Base-by-base conservation (phyloP, 2,113 vertebrate species). In the Zosterops japonicus region DNA sequence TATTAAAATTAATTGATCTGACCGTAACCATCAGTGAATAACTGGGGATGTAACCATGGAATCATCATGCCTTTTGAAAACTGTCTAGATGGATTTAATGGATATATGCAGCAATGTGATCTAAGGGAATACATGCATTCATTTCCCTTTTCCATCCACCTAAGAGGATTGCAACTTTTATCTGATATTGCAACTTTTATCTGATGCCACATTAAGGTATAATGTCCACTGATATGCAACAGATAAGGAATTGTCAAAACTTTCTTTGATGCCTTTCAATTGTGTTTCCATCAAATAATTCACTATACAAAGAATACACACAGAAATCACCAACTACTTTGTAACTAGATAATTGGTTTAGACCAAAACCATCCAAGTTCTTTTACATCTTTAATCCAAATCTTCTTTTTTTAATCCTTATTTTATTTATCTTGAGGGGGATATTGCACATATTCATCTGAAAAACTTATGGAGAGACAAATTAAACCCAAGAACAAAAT, bases 61-160 rank as follows among this genome's bases (percentile, higher is more conserved):
- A 80, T 86, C 83, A 76, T 83, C 49, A 35, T 3, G 33, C 23
- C 64, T 92, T 85, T 83, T 80, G 70, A 90, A 60, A 94, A 93
- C n/a, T 65, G 20, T 77, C 88, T 69, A 7, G 79, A 76, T 74
- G 65, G 89, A 90, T 75, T 81, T 86, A 92, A 90, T 81, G 71
- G 82, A 59, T 90, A 47, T 33, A 35, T 65, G 59, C 31, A 88
- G 75, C 42, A 74, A 24, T 31, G 59, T 77, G 95, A 95, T 94
- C 92, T 94, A 67, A 97, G 35, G 71, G 95, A 94, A 96, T 95
- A 86, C 50, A 94, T 94, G 79, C 88, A 96, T 96, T 95, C 76
- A 90, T 94, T 95, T 93, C 59, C 68, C 42, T 83, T 59, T 65
- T 46, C 59, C 55, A 28, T 74, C 83, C 90, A 94, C 79, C 88